Percentiles rank a stretch among this genome's conserved stretches.
Evolutionary conservation across 2,888 invertebrate species (phyloP).

Genomic region (Tipula lateralis): DNA sequence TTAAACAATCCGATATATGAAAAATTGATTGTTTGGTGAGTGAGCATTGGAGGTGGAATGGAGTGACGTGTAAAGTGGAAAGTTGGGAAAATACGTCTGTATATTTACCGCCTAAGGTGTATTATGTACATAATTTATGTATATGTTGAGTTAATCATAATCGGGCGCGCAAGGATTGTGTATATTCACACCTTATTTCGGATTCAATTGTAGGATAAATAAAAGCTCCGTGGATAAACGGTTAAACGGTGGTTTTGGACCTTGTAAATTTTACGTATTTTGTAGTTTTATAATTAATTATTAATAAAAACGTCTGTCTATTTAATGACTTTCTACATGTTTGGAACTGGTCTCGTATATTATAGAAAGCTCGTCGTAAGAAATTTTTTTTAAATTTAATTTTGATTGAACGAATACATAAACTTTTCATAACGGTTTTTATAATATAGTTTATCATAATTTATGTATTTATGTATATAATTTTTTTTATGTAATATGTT

Average conservation of each 20-base stretch:
- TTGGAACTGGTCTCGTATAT: too few relatives aligned
- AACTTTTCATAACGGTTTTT: not conserved
- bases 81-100: not conserved
- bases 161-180: not conserved
- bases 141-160: not conserved
- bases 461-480: not conserved
- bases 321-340: not conserved
- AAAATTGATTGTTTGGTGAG: not conserved
- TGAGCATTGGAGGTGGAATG: not conserved
- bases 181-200: not conserved
- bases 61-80: not conserved
- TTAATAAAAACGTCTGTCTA: not conserved
- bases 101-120: not conserved
- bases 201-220: not conserved
- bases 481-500: slow-evolving; percentile 2
- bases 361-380: not conserved
- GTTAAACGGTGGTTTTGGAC: too few relatives aligned
- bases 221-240: not conserved
- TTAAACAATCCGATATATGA: not conserved
- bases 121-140: not conserved
- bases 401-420: not conserved
- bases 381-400: slow-evolving; percentile 4
- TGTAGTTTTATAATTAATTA: not conserved
- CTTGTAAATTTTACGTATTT: not conserved
- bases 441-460: not conserved